These are phyloP conservation scores for Lochmaea capreae DNA, from an alignment of 2,888 invertebrate species.

Conservation along the genomic window DNA sequence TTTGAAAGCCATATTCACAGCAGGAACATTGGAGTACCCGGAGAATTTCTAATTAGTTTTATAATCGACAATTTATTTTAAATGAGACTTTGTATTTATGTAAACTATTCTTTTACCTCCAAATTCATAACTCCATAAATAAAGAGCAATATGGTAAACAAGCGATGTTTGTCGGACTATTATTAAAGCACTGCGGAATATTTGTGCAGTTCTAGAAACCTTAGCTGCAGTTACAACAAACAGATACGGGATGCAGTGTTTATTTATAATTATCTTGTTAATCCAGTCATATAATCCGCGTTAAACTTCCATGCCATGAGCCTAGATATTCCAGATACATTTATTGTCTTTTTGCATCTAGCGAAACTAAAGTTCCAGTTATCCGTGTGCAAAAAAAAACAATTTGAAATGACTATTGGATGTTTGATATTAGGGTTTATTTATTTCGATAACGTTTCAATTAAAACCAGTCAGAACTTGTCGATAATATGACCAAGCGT, in stretches of 20 bases:
- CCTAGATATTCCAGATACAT: not conserved
- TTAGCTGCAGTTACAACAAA: constrained; percentile 10
- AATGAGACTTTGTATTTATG: too few relatives aligned
- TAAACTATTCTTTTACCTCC: too few relatives aligned
- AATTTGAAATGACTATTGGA: not conserved
- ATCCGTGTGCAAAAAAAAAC: not conserved
- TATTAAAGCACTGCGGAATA: not conserved
- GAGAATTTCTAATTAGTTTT: constrained; percentile 10
- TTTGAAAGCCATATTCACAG: constrained; percentile 22
- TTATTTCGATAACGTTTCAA: not conserved
- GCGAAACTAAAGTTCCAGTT: not conserved
- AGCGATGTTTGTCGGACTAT: not conserved
- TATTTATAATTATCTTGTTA: constrained; percentile 17
- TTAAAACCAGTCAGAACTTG: not conserved
- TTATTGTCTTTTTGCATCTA: not conserved
- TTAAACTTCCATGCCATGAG: constrained; percentile 1
- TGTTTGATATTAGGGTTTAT: not conserved
- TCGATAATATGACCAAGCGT: not conserved
- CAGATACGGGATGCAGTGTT: not conserved
- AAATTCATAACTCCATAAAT: too few relatives aligned
- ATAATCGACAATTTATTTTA: not conserved
- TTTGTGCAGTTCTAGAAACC: not conserved
- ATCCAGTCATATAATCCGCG: constrained; percentile 12
- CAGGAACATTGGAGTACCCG: not conserved
- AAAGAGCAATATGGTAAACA: not conserved